Percentiles rank a stretch among this genome's conserved stretches.
Conservation (phyloP, 2,888 invertebrate species). For the Altica lythri region DNA sequence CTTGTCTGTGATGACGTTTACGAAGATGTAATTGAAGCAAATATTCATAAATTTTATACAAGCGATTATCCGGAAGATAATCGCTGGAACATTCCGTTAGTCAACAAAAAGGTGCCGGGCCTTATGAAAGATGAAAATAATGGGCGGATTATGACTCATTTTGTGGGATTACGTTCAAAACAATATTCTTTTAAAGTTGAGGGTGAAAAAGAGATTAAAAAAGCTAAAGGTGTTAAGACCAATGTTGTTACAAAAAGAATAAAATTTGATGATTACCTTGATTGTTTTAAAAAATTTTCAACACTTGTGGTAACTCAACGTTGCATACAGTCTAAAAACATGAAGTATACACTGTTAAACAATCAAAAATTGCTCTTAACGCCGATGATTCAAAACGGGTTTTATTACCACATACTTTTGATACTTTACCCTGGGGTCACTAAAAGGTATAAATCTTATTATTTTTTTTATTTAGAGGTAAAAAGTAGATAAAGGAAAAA, state of each 20-base stretch:
- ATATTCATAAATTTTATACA: neutral
- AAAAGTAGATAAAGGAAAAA: too few relatives aligned
- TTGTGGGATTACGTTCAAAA: neutral
- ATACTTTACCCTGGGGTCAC: constrained; percentile 3
- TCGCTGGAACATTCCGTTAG: neutral
- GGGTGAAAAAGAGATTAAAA: neutral
- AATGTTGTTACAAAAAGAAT: neutral
- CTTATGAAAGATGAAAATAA: constrained; percentile 5
- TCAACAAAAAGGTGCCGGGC: constrained; percentile 1
- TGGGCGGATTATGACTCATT: constrained; percentile 2
- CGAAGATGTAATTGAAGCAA: constrained; percentile 1
- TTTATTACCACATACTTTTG: neutral
- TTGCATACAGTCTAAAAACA: constrained; percentile 1
- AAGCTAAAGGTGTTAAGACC: neutral
- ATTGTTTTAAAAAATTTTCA: constrained; percentile 3
- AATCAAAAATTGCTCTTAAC: constrained; percentile 4
- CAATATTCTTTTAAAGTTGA: too few relatives aligned
- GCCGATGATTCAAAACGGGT: neutral
- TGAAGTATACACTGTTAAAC: neutral
- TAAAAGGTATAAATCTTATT: constrained; percentile 1
- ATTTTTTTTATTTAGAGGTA: too few relatives aligned
- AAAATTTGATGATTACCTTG: constrained; percentile 2
- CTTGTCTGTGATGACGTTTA: constrained; percentile 2
- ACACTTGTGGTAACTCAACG: neutral
- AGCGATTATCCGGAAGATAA: constrained; percentile 3